Conservation (phyloP, 2,113 vertebrate species). For the Guaruba guarouba region DNA sequence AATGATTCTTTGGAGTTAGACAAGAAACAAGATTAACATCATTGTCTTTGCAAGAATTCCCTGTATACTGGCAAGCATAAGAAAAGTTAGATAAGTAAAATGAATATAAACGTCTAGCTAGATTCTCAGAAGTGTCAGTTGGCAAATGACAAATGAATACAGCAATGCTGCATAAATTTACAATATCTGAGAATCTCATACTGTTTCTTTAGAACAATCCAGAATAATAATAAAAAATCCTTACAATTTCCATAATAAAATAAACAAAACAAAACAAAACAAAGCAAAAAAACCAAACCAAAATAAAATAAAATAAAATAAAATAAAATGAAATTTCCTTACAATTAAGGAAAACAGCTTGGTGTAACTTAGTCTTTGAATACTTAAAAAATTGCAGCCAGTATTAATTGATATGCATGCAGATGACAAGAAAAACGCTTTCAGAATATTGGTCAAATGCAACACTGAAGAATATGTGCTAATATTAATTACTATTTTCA, state of each 20-base stretch:
- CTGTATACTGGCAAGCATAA: not conserved
- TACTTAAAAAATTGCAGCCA: not conserved
- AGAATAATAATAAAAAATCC: not conserved
- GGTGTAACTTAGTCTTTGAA: not conserved
- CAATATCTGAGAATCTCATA: not conserved
- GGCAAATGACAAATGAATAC: not conserved
- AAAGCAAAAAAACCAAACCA: too few species aligned
- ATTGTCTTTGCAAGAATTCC: not conserved
- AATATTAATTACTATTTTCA: conserved; percentile 25
- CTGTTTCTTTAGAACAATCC: not conserved
- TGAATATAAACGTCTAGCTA: not conserved
- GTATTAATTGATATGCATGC: not conserved
- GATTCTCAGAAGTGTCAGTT: not conserved
- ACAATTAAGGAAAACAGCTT: not conserved
- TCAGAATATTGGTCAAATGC: not conserved
- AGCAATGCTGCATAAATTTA: not conserved
- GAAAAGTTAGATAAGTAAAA: not conserved
- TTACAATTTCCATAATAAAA: not conserved
- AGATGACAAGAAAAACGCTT: not conserved
- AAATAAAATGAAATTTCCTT: not conserved
- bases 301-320: too few species aligned
- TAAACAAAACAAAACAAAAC: too few species aligned
- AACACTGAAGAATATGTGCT: not conserved
- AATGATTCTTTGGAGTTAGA: not conserved
- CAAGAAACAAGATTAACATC: not conserved